Evolutionary conservation across 2,797 vertebrate genomes (phyloP).

Genomic region (Danio aesculapii): DNA sequence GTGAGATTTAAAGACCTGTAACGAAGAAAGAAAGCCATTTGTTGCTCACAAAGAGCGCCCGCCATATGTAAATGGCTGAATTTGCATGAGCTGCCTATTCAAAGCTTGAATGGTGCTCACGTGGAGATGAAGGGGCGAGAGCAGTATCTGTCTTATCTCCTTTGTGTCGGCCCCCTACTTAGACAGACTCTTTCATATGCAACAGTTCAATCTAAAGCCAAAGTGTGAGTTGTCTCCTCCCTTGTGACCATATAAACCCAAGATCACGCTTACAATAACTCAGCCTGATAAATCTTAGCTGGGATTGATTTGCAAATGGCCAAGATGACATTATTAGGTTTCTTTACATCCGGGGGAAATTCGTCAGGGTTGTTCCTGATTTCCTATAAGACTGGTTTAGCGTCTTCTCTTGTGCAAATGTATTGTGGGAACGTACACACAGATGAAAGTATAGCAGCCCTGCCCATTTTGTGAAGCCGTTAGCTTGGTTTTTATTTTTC

Average conservation of each 20-base stretch:
- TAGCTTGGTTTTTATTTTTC: conserved; percentile 15
- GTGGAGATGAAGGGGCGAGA: conserved; percentile 59
- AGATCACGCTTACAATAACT: conserved; percentile 38
- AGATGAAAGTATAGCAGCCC: conserved; percentile 13
- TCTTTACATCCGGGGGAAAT: conserved; percentile 17
- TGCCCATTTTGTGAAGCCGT: conserved; percentile 2
- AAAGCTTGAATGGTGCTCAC: conserved; percentile 35
- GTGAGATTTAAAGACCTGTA: neutral
- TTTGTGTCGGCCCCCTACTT: conserved; percentile 54
- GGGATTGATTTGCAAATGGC: conserved; percentile 55
- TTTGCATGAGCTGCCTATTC: conserved; percentile 72
- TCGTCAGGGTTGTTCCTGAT: conserved; percentile 35
- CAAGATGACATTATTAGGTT: conserved; percentile 35
- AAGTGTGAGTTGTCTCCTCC: conserved; percentile 63
- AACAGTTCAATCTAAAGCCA: conserved; percentile 57
- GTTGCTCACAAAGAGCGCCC: conserved; percentile 15
- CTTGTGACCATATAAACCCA: conserved; percentile 49
- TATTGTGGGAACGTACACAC: neutral
- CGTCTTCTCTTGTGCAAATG: neutral
- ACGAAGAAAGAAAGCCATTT: conserved; percentile 10
- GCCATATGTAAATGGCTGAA: conserved; percentile 69
- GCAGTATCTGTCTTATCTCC: conserved; percentile 59
- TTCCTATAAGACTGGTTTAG: neutral
- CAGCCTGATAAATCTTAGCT: conserved; percentile 42
- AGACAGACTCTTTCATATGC: conserved; percentile 67